Base-by-base conservation (phyloP, 1,140 invertebrate species). In the Calosoma granatense region DNA sequence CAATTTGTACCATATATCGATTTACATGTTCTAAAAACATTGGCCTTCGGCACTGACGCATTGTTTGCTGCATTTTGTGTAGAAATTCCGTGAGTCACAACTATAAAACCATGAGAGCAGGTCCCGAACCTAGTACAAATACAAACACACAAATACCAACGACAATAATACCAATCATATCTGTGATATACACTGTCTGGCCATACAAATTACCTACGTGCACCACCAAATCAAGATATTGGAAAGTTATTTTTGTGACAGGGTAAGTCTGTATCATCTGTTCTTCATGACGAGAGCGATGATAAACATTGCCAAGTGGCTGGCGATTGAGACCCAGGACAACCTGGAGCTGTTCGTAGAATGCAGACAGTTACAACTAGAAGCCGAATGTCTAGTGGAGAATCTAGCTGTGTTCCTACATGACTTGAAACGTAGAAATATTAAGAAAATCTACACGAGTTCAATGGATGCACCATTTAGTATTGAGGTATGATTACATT, bases 301-400 rank as follows among this genome's bases (percentile, higher is more conserved):
- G 51, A 39, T 60, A 20, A 70, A 65, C 17, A 56, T 71, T 22
- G 61, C 62, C 12, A 71, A 71, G 62, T 71, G 69, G 69, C 55
- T 71, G 19, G 67, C 68, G 21, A 4, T 59, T 15, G 59, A 66
- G 26, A 63, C 56, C 20, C 56, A 64, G 53, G 63, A 66, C 20
- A 57, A 65, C 39, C 54, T 61, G 53, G 43, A 21, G 4, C 22
- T 64, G 3, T 67, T 64, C 39, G 14, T 30, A 2, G 61, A 58
- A 54, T 71, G 67, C 43, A 66, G 53, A 43, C 39, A 61, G 22
- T 58, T 71, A 21, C 60, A 61, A 61, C 58, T 22, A 54, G 57
- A 61, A 6, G 58, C 65, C 20, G 51, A 56, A 41, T 47, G 56
- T 54, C 55, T 65, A 54, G 41, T 65, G 2, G 17, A 58, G 41